Evolutionary conservation across 2,113 vertebrate genomes (phyloP), one percentile per base, ranked within the genome.

Genomic region (Callipepla californica): DNA sequence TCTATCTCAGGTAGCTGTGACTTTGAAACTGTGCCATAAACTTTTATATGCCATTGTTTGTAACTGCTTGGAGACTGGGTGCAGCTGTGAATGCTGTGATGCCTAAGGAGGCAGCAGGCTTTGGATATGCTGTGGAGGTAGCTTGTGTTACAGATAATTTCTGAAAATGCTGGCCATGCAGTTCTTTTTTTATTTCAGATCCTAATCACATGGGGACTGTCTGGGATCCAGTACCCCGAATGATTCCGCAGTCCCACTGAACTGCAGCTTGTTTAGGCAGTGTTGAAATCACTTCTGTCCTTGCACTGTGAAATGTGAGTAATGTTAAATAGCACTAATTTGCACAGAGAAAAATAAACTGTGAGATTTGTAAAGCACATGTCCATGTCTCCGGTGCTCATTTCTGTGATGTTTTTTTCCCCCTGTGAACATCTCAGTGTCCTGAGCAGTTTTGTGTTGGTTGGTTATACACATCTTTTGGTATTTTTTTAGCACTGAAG

Each of bases 291-390:
- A 77, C n/a, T 88, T 65, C 78, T 94, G 51, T 30, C 44, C 61
- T 12, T 86, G 76, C 93, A 93, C 91, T 80, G 65, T 87, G 90
- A 95, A 93, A 88, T 75, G 87, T 85, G 73, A 89, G 85, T 85
- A 78, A 80, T 51, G 61, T 74, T 57, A 72, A 91, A 26, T 74
- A 91, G 18, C 48, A 58, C 57, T 79, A 57, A 94, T 93, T 81
- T 81, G 48, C 92, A 94, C 85, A 61, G 40, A 94, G 30, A 77
- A 89, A 40, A 96, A 96, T 96, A 94, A 95, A 96, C 62, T 32
- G 15, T 80, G 81, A 89, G 51, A 94, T 94, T 94, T 90, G 10
- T 86, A 57, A 91, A 95, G 76, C 82, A 78, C 40, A 7, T 42
- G 17, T 36, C 44, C 22, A 1, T 83, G 79, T 40, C 66, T 84